Conservation (phyloP, 2,797 vertebrate species). For the Erethizon dorsatum region DNA sequence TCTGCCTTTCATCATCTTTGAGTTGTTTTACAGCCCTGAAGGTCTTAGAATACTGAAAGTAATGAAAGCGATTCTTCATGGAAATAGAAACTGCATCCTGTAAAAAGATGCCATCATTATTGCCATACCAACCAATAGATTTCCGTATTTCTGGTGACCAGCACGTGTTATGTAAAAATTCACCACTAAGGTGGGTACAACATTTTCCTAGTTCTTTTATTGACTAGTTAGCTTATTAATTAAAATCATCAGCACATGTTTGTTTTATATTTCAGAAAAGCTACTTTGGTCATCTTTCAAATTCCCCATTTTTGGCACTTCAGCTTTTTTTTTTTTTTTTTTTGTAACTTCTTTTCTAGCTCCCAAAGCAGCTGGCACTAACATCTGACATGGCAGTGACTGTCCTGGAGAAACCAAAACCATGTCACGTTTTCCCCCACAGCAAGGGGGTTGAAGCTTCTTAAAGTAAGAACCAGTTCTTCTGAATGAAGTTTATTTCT, state of each 20-base stretch:
- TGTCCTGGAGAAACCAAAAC: neutral
- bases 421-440: rapidly evolving
- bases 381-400: neutral
- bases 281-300: neutral
- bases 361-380: rapidly evolving
- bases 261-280: neutral
- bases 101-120: neutral
- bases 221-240: neutral
- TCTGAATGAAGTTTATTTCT: neutral
- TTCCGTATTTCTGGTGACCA: neutral
- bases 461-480: neutral
- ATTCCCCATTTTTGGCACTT: neutral
- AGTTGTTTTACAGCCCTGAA: neutral
- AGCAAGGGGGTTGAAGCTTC: rapidly evolving
- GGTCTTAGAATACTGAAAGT: neutral
- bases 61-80: neutral
- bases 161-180: neutral
- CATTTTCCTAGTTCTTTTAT: neutral
- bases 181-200: neutral
- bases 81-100: neutral
- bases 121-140: too few relatives aligned
- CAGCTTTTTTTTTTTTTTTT: neutral
- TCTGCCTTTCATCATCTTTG: neutral
- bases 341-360: neutral
- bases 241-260: neutral